Evolutionary conservation across 2,113 vertebrate genomes (phyloP).

Genomic region (Forbesichthys papilliferus): DNA sequence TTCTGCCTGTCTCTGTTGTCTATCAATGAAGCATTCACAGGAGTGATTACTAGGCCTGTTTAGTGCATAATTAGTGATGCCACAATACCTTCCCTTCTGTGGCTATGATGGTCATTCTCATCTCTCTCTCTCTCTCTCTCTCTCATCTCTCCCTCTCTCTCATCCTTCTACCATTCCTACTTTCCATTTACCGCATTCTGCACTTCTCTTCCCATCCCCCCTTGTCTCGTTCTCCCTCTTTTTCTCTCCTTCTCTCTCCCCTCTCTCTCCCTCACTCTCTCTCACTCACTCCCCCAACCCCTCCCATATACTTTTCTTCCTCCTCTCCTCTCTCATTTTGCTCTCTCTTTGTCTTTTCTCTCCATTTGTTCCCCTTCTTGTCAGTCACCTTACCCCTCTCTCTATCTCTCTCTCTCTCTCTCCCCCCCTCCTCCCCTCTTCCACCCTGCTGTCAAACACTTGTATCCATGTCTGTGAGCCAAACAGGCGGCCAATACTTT

Average conservation of each 20-base stretch:
- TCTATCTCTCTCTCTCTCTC: constrained; percentile 49
- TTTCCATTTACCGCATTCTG: constrained; percentile 66
- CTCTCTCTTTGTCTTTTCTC: neutral
- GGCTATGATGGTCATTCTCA: neutral
- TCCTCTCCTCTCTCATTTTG: neutral
- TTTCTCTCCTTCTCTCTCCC: neutral
- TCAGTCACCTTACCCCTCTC: constrained; percentile 26
- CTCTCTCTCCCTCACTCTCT: constrained; percentile 4
- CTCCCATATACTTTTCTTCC: constrained; percentile 23
- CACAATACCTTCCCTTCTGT: constrained; percentile 19
- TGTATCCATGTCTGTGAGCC: constrained; percentile 36
- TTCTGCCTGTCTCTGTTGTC: neutral
- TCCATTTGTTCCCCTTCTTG: constrained; percentile 2
- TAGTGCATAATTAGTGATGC: constrained; percentile 16
- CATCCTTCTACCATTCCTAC: constrained; percentile 29
- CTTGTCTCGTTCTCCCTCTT: constrained; percentile 17
- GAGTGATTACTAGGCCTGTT: neutral
- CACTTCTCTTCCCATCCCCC: constrained; percentile 64
- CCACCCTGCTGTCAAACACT: constrained; percentile 21
- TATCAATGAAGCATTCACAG: neutral
- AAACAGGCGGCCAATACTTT: constrained; percentile 56
- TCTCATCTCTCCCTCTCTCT: constrained; percentile 46
- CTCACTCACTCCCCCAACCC: constrained; percentile 7
- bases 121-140: constrained; percentile 22
- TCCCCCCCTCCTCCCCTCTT: neutral